Percentiles rank a stretch among this genome's conserved stretches.
Conservation (phyloP, 1,140 invertebrate species). For the Brachionus rubens region DNA sequence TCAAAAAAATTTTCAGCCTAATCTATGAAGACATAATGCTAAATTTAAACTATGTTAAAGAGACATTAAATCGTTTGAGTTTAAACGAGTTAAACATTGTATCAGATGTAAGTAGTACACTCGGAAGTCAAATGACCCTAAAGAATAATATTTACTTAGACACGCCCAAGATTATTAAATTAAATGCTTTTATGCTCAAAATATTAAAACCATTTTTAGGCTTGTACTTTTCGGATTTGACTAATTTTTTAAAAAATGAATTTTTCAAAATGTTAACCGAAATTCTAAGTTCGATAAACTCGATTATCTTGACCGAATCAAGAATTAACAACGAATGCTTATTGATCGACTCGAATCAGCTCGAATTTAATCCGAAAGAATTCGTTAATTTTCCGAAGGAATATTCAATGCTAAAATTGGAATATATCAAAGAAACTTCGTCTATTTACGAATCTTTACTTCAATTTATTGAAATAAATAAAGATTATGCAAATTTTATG, state of each 20-base stretch:
- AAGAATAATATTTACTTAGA: constrained; percentile 29
- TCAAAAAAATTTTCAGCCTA: constrained; percentile 19
- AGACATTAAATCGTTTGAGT: background rate
- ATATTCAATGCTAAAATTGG: background rate
- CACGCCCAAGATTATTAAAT: constrained; percentile 18
- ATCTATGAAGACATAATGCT: constrained; percentile 9
- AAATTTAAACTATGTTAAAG: constrained; percentile 27
- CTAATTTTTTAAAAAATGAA: background rate
- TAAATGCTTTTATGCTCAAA: constrained; percentile 25
- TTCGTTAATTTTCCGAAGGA: background rate
- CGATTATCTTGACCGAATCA: background rate
- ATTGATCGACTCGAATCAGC: background rate
- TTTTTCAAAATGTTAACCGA: background rate
- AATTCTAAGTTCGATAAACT: constrained; percentile 1
- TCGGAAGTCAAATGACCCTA: constrained; percentile 19
- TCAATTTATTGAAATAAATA: background rate
- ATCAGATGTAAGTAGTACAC: background rate
- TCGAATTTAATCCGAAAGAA: background rate
- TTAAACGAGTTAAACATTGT: background rate
- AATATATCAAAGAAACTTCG: constrained; percentile 15
- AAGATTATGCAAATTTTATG: background rate
- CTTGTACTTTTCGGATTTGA: background rate
- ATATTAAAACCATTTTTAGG: constrained; percentile 12
- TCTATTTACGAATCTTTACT: background rate
- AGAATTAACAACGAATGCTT: constrained; percentile 1